Evolutionary conservation across 2,888 invertebrate genomes (phyloP).

Genomic region (Mesodorylaimus sp.): DNA sequence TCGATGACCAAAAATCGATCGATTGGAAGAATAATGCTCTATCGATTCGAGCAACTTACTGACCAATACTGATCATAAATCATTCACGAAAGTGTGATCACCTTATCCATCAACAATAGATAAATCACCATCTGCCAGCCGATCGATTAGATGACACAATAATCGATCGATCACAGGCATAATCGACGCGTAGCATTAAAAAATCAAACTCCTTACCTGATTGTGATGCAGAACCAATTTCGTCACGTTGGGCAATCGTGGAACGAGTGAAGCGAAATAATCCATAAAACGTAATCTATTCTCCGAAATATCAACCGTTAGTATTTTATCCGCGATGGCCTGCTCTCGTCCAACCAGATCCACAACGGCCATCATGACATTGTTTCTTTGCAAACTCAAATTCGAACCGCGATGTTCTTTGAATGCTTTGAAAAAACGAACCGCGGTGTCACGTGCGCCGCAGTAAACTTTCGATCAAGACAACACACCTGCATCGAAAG

Average conservation of each 20-base stretch:
- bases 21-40: conserved; percentile 36
- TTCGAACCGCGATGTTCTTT: no score
- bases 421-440: no score
- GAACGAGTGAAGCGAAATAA: conserved; percentile 45
- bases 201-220: conserved; percentile 41
- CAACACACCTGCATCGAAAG: background rate
- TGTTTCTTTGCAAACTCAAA: conserved; percentile 52
- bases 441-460: no score
- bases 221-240: conserved; percentile 62
- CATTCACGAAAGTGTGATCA: no score
- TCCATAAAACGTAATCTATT: conserved; percentile 54
- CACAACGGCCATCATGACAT: conserved; percentile 51
- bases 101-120: no score
- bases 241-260: conserved; percentile 51
- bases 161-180: no score
- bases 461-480: no score
- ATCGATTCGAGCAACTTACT: conserved; percentile 33
- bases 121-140: no score
- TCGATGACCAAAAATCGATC: no score
- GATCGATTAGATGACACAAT: no score
- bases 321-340: conserved; percentile 9
- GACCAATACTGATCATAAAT: no score
- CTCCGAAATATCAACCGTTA: conserved; percentile 59
- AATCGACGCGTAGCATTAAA: no score
- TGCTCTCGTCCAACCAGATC: conserved; percentile 56